Percentiles rank a stretch among this genome's conserved stretches.
phyloP scores from a whole-genome alignment of 2,113 vertebrate species.

The Rallus limicola region DNA sequence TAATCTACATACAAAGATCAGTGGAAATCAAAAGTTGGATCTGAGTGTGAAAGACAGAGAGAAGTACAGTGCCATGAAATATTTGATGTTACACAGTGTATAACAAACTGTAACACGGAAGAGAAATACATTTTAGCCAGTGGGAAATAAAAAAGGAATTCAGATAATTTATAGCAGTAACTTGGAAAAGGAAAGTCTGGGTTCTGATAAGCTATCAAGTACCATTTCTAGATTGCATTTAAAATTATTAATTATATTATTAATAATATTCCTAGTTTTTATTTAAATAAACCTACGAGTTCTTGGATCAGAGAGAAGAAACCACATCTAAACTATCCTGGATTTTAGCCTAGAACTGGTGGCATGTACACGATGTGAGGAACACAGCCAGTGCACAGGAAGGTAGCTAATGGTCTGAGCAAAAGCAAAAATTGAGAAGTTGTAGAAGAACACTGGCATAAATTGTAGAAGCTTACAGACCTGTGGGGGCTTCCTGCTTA shows the following conservation, averaged over 20 bases:
- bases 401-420: not conserved
- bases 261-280: not conserved
- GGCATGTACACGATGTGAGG: fast-evolving
- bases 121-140: not conserved
- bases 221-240: not conserved
- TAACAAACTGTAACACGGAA: not conserved
- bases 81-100: not conserved
- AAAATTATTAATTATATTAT: not conserved
- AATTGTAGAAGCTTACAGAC: not conserved
- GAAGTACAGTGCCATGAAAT: not conserved
- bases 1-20: not conserved
- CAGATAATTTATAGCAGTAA: not conserved
- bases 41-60: not conserved
- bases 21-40: not conserved
- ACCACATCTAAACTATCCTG: not conserved
- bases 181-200: not conserved
- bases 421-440: not conserved
- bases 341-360: not conserved
- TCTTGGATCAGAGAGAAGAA: not conserved
- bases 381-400: not conserved
- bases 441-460: not conserved
- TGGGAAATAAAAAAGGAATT: not conserved
- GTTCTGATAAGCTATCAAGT: not conserved
- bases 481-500: not conserved
- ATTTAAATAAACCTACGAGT: not conserved